Conservation (phyloP, 2,888 invertebrate genomes). For the Altica lythri region DNA sequence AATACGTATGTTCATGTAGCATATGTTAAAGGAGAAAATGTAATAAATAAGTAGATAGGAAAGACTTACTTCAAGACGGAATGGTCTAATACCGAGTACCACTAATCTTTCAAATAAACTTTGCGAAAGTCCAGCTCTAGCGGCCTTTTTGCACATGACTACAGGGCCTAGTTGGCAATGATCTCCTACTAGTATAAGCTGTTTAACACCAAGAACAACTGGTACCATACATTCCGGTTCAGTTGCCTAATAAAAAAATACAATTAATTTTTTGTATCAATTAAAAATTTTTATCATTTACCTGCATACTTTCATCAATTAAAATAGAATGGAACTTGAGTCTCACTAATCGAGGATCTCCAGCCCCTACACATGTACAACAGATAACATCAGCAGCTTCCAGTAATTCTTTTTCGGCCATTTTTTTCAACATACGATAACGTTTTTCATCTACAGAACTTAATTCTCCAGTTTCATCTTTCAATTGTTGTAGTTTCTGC, state of each 20-base stretch:
- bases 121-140: slow-evolving; percentile 94
- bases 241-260: slow-evolving; percentile 65
- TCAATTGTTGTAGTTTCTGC: slow-evolving; percentile 92
- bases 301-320: slow-evolving; percentile 91
- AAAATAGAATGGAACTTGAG: slow-evolving; percentile 95
- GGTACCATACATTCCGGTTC: slow-evolving; percentile 99
- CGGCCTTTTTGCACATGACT: slow-evolving; percentile 99
- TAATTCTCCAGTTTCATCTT: slow-evolving; percentile 97
- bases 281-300: slow-evolving; percentile 23
- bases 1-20: no score
- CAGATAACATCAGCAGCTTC: slow-evolving; percentile 99
- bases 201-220: slow-evolving; percentile 95
- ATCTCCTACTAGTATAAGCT: slow-evolving; percentile 96
- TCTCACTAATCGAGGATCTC: slow-evolving; percentile 90
- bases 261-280: slow-evolving; percentile 1
- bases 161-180: slow-evolving; percentile 99
- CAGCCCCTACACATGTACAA: slow-evolving; percentile 98
- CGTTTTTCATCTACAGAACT: slow-evolving; percentile 95
- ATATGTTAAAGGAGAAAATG: no score
- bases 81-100: slow-evolving; percentile 94
- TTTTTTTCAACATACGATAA: slow-evolving; percentile 86
- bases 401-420: slow-evolving; percentile 86
- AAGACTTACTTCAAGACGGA: slow-evolving; percentile 94
- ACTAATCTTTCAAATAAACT: slow-evolving; percentile 97
- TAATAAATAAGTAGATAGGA: no score